A percentile compares a stretch with the other conserved stretches of the same genome.
phyloP scores from a whole-genome alignment of 2,113 vertebrate species.

The Neopipo cinnamomea region DNA sequence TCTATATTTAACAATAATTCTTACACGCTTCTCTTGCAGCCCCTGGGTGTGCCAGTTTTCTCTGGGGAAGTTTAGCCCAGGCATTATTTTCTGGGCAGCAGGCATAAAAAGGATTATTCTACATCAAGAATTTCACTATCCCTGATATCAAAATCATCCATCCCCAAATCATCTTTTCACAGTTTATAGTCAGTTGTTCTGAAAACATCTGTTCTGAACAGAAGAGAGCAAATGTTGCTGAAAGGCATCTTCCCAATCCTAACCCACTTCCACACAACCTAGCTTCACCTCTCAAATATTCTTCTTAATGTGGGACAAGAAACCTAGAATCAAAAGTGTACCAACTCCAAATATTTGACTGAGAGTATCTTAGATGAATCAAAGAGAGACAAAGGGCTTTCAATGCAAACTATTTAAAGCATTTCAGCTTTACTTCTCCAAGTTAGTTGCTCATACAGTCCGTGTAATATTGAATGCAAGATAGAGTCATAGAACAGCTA shows the following conservation, averaged over 20 bases:
- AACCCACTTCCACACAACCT: neutral
- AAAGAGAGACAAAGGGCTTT: neutral
- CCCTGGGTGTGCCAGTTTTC: neutral
- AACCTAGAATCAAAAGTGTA: neutral
- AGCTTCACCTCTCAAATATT: neutral
- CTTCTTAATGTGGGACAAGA: neutral
- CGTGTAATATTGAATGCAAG: neutral
- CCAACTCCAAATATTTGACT: neutral
- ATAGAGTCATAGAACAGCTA: rapidly evolving
- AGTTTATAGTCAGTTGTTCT: neutral
- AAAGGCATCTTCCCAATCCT: neutral
- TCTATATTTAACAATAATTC: neutral
- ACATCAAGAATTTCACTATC: neutral
- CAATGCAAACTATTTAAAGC: neutral
- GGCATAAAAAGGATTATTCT: neutral
- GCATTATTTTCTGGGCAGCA: neutral
- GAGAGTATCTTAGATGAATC: neutral
- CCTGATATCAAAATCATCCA: neutral
- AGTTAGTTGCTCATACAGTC: neutral
- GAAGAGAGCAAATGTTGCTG: neutral
- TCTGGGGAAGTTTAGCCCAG: neutral
- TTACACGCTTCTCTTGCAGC: neutral
- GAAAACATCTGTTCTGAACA: neutral
- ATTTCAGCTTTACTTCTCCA: neutral
- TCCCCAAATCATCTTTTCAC: neutral